These are phyloP conservation scores for Zosterops pallidus DNA, from an alignment of 2,113 vertebrate species.

Conservation along the genomic window DNA sequence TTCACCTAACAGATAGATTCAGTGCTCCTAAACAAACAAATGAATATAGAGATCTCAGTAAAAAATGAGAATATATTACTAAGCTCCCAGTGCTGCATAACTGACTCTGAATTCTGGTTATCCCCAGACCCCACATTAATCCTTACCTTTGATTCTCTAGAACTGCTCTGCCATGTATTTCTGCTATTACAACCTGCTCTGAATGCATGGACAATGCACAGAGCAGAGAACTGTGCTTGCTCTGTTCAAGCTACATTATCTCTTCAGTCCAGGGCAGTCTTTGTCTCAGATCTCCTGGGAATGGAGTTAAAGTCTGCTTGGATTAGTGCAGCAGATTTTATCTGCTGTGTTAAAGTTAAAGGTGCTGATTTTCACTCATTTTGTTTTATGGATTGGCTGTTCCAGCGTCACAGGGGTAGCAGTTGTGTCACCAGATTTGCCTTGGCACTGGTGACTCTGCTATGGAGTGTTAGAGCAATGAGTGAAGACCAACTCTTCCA, in stretches of 20 bases:
- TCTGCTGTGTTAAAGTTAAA: not conserved
- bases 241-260: not conserved
- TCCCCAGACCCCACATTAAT: not conserved
- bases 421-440: not conserved
- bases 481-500: not conserved
- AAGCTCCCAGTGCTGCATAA: not conserved
- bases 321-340: not conserved
- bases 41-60: not conserved
- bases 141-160: not conserved
- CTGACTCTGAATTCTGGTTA: not conserved
- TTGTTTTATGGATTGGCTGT: fast-evolving
- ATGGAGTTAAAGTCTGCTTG: not conserved
- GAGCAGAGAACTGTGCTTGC: not conserved
- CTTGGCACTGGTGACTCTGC: not conserved
- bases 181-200: not conserved
- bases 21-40: not conserved
- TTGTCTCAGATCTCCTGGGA: not conserved
- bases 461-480: fast-evolving
- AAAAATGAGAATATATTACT: not conserved
- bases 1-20: not conserved
- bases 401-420: not conserved
- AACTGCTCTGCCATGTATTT: not conserved
- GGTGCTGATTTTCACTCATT: not conserved
- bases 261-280: not conserved
- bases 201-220: not conserved